A percentile compares a stretch with the other conserved stretches of the same genome.
These are phyloP conservation scores for Nesoenas mayeri DNA, from an alignment of 2,113 vertebrate species.

Conservation along the genomic window DNA sequence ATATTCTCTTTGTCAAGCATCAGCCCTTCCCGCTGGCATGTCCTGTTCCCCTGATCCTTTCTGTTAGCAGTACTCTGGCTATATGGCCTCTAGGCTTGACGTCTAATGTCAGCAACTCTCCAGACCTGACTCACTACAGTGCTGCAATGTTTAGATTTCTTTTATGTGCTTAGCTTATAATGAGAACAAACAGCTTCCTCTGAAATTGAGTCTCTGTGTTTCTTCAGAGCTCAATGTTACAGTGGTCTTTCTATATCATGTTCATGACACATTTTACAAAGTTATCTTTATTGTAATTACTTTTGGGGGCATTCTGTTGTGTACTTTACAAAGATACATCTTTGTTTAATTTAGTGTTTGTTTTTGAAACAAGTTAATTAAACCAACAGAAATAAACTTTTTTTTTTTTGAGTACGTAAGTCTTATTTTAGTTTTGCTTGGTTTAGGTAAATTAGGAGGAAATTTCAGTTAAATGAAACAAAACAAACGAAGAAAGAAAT, in stretches of 20 bases:
- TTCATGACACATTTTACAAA: background rate
- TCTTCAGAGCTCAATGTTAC: background rate
- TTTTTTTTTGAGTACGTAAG: background rate
- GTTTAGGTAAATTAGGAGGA: slow-evolving; percentile 13
- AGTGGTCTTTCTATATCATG: background rate
- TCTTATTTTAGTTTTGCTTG: background rate
- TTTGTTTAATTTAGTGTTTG: background rate
- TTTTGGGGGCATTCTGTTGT: background rate
- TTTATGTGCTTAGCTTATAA: background rate
- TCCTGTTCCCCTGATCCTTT: background rate
- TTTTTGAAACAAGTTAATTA: background rate
- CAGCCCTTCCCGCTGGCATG: background rate
- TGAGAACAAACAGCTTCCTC: background rate
- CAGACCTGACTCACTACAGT: background rate
- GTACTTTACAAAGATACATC: background rate
- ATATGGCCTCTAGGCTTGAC: background rate
- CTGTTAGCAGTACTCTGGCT: background rate
- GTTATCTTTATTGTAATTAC: background rate
- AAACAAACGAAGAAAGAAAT: slow-evolving; percentile 18
- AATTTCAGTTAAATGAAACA: background rate
- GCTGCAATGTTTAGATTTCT: background rate
- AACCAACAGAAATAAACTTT: background rate
- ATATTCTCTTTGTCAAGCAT: background rate
- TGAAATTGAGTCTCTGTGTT: background rate
- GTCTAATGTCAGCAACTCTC: background rate